phyloP scores from a whole-genome alignment of 2,797 vertebrate genomes.

The Corythornis leucogaster region DNA sequence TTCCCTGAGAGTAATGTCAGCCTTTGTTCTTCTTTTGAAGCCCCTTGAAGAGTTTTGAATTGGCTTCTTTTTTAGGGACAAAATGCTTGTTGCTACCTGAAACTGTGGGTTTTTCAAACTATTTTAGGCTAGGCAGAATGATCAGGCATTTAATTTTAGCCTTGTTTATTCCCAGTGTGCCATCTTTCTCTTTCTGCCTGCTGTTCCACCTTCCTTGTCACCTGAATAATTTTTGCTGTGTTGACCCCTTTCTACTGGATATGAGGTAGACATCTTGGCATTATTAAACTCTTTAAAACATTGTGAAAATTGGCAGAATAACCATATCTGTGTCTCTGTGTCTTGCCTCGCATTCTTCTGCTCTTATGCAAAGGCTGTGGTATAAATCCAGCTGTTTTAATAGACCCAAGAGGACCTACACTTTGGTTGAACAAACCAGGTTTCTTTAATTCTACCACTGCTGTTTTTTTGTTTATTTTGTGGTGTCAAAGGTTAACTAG shows the following conservation, averaged over 20 bases:
- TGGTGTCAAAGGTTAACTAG: background rate
- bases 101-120: background rate
- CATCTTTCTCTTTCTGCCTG: background rate
- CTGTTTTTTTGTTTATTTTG: background rate
- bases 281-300: background rate
- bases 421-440: background rate
- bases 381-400: background rate
- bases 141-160: background rate
- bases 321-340: no score
- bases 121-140: background rate
- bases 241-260: background rate
- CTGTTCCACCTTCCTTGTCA: background rate
- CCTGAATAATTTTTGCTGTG: background rate
- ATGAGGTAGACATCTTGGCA: background rate
- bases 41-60: slow-evolving; percentile 32
- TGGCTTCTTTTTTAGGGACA: slow-evolving; percentile 13
- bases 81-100: slow-evolving; percentile 28
- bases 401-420: accelerated
- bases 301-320: background rate
- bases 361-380: background rate
- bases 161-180: background rate
- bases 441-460: background rate
- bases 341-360: background rate
- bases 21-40: slow-evolving; percentile 58
- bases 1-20: slow-evolving; percentile 4